phyloP scores from a whole-genome alignment of 2,113 vertebrate genomes.

The Rhea pennata region DNA sequence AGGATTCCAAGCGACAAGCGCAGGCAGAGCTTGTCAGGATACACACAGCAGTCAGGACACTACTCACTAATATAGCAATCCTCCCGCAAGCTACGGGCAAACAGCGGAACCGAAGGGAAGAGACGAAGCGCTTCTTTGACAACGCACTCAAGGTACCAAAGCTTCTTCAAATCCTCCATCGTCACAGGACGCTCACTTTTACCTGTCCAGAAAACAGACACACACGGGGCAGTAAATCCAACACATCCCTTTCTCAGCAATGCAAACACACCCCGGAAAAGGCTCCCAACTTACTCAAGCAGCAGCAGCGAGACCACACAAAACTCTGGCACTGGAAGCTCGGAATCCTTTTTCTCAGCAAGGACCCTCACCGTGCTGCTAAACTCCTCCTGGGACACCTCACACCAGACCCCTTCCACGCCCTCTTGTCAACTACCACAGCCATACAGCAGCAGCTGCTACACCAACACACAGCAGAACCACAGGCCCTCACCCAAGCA shows the following conservation, averaged over 20 bases:
- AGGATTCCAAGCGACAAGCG: background rate
- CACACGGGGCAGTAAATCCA: background rate
- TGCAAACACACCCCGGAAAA: background rate
- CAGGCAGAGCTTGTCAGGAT: background rate
- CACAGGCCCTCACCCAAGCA: background rate
- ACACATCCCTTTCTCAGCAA: background rate
- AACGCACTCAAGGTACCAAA: conserved; percentile 91
- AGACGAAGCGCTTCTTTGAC: conserved; percentile 92
- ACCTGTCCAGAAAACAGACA: conserved; percentile 70
- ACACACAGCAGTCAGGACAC: background rate
- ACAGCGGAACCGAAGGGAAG: conserved; percentile 92
- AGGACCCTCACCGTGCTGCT: background rate
- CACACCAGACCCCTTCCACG: background rate
- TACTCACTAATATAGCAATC: conserved; percentile 87
- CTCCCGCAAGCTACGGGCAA: conserved; percentile 84
- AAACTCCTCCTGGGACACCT: too few species aligned
- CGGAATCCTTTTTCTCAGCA: background rate
- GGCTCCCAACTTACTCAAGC: background rate
- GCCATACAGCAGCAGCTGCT: background rate
- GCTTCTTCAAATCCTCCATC: conserved; percentile 87
- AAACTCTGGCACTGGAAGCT: background rate
- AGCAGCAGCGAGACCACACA: background rate
- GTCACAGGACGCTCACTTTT: conserved; percentile 76
- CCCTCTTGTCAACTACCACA: background rate
- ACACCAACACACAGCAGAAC: background rate